Evolutionary conservation across 1,140 invertebrate species (phyloP).

Genomic region (Radopholus similis): DNA sequence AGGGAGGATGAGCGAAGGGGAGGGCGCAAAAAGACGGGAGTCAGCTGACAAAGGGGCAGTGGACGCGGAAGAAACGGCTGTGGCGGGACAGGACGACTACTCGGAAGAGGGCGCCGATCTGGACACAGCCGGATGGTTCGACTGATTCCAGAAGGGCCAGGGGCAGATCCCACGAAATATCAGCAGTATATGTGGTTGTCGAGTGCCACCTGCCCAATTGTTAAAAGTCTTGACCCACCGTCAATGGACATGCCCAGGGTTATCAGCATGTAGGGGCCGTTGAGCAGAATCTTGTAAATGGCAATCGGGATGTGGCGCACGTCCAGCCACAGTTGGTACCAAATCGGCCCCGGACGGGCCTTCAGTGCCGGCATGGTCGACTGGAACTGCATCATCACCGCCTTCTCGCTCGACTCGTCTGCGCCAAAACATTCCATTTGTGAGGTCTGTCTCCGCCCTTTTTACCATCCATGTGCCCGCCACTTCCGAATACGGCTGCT

Average conservation of each 20-base stretch:
- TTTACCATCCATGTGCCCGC: constrained; percentile 38
- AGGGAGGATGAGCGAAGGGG: too few relatives aligned
- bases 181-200: too few relatives aligned
- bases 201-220: neutral
- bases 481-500: constrained; percentile 38
- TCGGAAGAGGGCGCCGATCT: too few relatives aligned
- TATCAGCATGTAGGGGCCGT: constrained; percentile 58
- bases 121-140: too few relatives aligned
- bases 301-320: constrained; percentile 58
- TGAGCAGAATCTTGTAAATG: constrained; percentile 29
- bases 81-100: too few relatives aligned
- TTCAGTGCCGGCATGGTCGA: constrained; percentile 51
- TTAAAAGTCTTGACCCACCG: constrained; percentile 34
- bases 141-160: too few relatives aligned
- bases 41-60: too few relatives aligned
- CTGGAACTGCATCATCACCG: constrained; percentile 36
- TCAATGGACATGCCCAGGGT: constrained; percentile 59
- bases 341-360: constrained; percentile 45
- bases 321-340: constrained; percentile 59
- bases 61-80: too few relatives aligned
- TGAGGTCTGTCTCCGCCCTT: too few relatives aligned
- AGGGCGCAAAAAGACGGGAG: too few relatives aligned
- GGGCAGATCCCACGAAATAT: too few relatives aligned
- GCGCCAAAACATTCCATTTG: too few relatives aligned
- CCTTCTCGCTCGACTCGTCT: constrained; percentile 23